Conservation (phyloP, 2,797 vertebrate genomes). For the Oreonectes daqikongensis region DNA sequence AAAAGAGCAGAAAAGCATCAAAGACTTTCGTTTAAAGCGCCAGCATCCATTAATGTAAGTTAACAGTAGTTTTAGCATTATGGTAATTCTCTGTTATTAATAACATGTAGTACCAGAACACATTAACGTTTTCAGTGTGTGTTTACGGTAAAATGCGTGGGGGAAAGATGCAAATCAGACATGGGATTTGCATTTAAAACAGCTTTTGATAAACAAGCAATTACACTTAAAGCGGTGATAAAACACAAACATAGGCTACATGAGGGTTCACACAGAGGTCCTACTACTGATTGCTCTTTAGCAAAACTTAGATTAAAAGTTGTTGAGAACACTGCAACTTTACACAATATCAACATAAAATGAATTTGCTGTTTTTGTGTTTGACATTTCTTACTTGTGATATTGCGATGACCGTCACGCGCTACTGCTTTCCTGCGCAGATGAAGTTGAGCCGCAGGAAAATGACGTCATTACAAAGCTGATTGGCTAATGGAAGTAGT, state of each 20-base stretch:
- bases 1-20: background rate
- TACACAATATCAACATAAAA: background rate
- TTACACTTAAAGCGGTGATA: slow-evolving; percentile 26
- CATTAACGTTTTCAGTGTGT: too few species aligned
- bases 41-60: background rate
- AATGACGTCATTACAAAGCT: background rate
- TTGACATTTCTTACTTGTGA: background rate
- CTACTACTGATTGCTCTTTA: too few species aligned
- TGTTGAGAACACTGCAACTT: background rate
- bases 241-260: slow-evolving; percentile 22
- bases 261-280: background rate
- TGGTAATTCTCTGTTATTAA: slow-evolving; percentile 4
- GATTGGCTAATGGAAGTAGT: background rate
- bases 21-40: background rate
- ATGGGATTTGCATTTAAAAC: slow-evolving; percentile 38
- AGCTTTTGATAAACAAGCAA: slow-evolving; percentile 45
- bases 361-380: background rate
- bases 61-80: background rate
- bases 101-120: slow-evolving; percentile 12
- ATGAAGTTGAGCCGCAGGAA: background rate
- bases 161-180: slow-evolving; percentile 26
- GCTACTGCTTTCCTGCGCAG: background rate
- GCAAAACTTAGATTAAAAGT: too few species aligned
- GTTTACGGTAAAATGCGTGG: slow-evolving; percentile 10
- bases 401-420: background rate